Conservation (phyloP, 2,888 invertebrate species). For the Nesidiocoris tenuis region DNA sequence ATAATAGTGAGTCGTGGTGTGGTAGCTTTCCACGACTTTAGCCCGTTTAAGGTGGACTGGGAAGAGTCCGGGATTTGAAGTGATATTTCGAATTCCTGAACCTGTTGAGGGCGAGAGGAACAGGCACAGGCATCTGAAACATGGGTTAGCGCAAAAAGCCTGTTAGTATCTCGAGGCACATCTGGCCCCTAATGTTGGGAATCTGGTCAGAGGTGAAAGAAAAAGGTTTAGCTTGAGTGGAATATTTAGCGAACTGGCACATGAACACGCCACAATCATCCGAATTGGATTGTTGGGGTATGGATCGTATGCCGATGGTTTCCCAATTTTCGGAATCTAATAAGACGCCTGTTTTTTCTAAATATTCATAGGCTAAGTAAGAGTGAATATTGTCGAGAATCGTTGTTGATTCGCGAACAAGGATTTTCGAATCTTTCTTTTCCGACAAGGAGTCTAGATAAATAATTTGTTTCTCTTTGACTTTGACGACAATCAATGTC, state of each 20-base stretch:
- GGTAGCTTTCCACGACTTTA: neutral
- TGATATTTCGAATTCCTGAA: neutral
- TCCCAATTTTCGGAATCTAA: conserved; percentile 21
- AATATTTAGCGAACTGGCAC: conserved; percentile 8
- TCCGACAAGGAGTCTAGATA: conserved; percentile 13
- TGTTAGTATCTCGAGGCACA: conserved; percentile 13
- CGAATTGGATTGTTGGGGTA: conserved; percentile 15
- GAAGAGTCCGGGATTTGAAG: conserved; percentile 5
- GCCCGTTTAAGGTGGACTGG: neutral
- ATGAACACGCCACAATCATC: conserved; percentile 21
- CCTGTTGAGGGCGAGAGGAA: neutral
- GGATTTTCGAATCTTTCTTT: neutral
- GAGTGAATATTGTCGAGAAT: neutral
- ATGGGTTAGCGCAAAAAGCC: neutral
- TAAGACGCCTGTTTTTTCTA: neutral
- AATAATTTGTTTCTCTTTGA: no score
- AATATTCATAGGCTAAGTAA: conserved; percentile 16
- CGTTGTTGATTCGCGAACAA: neutral
- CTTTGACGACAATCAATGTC: neutral
- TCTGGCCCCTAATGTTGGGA: neutral
- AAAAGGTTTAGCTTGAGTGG: neutral
- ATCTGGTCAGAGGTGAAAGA: neutral
- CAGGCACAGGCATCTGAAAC: neutral
- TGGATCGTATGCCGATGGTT: neutral
- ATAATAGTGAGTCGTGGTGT: no score